A percentile compares a stretch with the other conserved stretches of the same genome.
Conservation (phyloP, 2,113 vertebrate genomes). For the Prochilodus magdalenae region DNA sequence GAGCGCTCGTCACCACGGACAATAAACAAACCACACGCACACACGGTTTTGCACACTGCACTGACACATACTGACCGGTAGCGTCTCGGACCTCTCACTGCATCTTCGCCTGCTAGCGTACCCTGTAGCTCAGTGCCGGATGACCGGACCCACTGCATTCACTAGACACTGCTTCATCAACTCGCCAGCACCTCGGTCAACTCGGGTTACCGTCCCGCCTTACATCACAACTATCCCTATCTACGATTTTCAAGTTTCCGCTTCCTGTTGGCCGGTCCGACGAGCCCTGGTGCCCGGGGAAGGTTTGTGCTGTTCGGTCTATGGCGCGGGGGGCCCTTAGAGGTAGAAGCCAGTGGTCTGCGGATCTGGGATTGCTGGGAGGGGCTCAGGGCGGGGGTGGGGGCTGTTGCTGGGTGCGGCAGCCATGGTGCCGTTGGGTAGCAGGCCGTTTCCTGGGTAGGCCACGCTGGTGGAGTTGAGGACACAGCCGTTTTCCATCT, state of each 20-base stretch:
- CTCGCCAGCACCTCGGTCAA: too few species aligned
- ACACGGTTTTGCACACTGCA: neutral
- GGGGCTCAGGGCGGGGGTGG: constrained; percentile 39
- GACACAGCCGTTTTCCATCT: constrained; percentile 62
- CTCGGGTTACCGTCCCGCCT: too few species aligned
- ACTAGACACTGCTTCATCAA: too few species aligned
- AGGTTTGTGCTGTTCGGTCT: neutral
- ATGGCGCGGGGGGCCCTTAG: constrained; percentile 51
- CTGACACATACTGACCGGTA: neutral
- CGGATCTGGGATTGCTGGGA: constrained; percentile 62
- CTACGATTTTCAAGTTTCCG: neutral
- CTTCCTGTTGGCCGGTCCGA: neutral
- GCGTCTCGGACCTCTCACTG: neutral
- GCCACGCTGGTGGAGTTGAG: constrained; percentile 54
- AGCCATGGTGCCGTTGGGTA: constrained; percentile 52
- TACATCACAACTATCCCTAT: too few species aligned
- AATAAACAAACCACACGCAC: neutral
- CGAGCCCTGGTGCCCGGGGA: neutral
- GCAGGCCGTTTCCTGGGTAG: constrained; percentile 55
- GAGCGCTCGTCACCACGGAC: neutral
- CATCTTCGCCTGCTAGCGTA: neutral
- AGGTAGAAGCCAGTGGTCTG: constrained; percentile 69
- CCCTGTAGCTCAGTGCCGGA: neutral
- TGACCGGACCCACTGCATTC: neutral
- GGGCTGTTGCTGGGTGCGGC: constrained; percentile 30